phyloP scores from a whole-genome alignment of 1,140 invertebrate genomes.

The Drosophila kepulauana region DNA sequence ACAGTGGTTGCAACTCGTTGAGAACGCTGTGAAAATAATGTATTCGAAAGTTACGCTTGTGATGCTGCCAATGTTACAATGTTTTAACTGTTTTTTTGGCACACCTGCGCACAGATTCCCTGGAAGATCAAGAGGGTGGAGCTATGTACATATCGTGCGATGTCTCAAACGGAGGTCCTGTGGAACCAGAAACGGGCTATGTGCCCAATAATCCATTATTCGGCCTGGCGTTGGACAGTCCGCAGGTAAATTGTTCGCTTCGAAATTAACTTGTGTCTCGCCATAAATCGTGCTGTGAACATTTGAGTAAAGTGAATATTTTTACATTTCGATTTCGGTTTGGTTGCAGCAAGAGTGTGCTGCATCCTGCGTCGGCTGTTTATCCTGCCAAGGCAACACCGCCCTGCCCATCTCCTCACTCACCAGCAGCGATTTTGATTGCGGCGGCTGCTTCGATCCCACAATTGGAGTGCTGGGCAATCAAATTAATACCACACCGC shows the following conservation, averaged over 20 bases:
- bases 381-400: conserved; percentile 83
- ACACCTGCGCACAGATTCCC: conserved; percentile 83
- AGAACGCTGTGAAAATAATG: conserved; percentile 29
- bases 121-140: conserved; percentile 85
- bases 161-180: conserved; percentile 84
- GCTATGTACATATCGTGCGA: conserved; percentile 85
- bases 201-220: conserved; percentile 85
- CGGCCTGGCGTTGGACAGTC: conserved; percentile 84
- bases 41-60: conserved; percentile 22
- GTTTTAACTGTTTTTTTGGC: conserved; percentile 1
- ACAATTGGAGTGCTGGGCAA: conserved; percentile 71
- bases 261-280: conserved; percentile 10
- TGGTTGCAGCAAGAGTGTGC: conserved; percentile 80
- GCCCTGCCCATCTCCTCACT: conserved; percentile 80
- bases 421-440: conserved; percentile 82
- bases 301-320: conserved; percentile 2
- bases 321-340: background rate
- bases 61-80: conserved; percentile 18
- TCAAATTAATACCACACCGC: conserved; percentile 70
- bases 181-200: conserved; percentile 85
- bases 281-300: background rate
- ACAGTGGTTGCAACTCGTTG: conserved; percentile 59
- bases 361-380: conserved; percentile 82
- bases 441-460: conserved; percentile 82
- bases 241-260: conserved; percentile 75